Evolutionary conservation across 23 tunicate species (phyloP).

Genomic region (Ciona savignyi): DNA sequence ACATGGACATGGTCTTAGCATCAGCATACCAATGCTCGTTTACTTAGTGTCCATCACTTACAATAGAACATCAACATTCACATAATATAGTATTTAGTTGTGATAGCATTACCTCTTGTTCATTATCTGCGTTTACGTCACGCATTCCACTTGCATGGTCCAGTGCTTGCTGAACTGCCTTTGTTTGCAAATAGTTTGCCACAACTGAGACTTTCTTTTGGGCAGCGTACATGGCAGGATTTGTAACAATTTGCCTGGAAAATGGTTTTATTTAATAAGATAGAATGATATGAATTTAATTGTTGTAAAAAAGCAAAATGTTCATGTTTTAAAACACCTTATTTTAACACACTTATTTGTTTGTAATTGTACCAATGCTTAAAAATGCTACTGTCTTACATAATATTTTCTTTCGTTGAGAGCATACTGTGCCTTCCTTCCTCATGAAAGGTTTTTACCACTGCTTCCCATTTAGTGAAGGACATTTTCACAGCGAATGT

Average conservation of each 20-base stretch:
- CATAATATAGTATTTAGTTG: too few species aligned
- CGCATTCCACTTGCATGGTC: background rate
- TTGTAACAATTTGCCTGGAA: slow-evolving; percentile 9
- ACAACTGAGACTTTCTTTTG: slow-evolving; percentile 36
- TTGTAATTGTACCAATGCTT: too few species aligned
- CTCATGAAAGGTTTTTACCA: slow-evolving; percentile 44
- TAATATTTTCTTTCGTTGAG: slow-evolving; percentile 3
- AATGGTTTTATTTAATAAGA: background rate
- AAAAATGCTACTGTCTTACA: too few species aligned
- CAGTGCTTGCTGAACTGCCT: slow-evolving; percentile 24
- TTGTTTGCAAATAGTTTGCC: slow-evolving; percentile 22
- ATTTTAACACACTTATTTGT: too few species aligned
- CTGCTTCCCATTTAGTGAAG: slow-evolving; percentile 38
- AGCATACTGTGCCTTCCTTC: slow-evolving; percentile 34
- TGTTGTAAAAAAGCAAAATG: too few species aligned
- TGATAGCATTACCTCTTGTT: slow-evolving; percentile 3
- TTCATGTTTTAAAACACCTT: too few species aligned
- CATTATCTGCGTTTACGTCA: background rate
- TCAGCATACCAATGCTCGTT: too few species aligned
- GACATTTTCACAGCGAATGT: slow-evolving; percentile 84
- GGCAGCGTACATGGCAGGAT: slow-evolving; percentile 27
- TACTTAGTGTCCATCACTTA: too few species aligned
- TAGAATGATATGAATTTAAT: too few species aligned
- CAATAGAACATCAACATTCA: too few species aligned
- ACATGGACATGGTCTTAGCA: too few species aligned